Base-by-base conservation (phyloP, 2,888 invertebrate genomes). In the Pseudeuparius sepicola region DNA sequence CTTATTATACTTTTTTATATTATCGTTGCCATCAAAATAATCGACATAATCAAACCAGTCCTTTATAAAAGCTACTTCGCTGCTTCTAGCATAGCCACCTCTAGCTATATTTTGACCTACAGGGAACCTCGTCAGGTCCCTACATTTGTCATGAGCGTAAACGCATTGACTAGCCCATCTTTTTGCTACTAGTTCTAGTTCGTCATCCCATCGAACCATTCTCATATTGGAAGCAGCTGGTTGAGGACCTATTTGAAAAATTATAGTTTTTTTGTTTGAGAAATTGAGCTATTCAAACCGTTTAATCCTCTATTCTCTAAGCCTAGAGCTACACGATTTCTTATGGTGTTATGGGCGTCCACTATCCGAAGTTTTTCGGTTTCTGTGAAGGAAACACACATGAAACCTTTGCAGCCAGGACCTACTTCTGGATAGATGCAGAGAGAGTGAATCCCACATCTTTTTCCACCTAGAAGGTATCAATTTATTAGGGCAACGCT, bases 141-240 rank as follows among this genome's bases (percentile, higher is more conserved):
- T 51, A 43, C 65, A 66, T 2, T 42, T 18, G 38, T 67, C 66
- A 38, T 65, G 60, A 1, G 41, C 46, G 32, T 50, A 59, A 3
- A 45, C 37, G 41, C 67, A 67, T 37, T 66, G 66, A 27, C 56
- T 53, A 4, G 61, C 63, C 66, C 65, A 67, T 31, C 58, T 50
- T 41, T 63, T 59, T 2, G 66, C 67, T 20, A 64, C 48, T 0
- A 15, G 7, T 0, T 57, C 63, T 20, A 67, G 41, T 43, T 66
- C 64, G 3, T 54, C 49, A 45, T 64, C 60, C 66, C 66, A 67
- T 36, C 51, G 49, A 31, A 64, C 24, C 11, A 44, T 30, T 29
- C 59, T 50, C 61, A 63, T 63, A 41, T 61, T 59, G 1, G 55
- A 42, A 3, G 64, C 61, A 20, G 53, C 40, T 4, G 59, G 60